Percentiles rank a stretch among this genome's conserved stretches.
These are phyloP conservation scores for Caenorhabditis sp. DNA, from an alignment of 2,888 invertebrate species.

Conservation along the genomic window DNA sequence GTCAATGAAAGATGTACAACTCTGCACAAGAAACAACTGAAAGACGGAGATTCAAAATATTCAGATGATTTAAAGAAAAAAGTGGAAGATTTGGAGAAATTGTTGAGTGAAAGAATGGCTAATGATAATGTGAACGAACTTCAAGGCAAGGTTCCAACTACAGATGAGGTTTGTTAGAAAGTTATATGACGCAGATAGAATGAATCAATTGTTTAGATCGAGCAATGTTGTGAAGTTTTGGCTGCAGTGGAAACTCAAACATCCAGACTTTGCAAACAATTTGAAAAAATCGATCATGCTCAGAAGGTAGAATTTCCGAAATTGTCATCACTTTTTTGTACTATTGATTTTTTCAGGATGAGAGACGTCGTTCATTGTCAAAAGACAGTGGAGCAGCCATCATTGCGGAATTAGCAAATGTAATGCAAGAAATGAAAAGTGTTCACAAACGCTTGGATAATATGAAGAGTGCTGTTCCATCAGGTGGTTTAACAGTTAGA, in stretches of 20 bases:
- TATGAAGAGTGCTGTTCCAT: slow-evolving; percentile 39
- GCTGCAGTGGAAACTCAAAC: slow-evolving; percentile 69
- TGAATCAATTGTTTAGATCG: slow-evolving; percentile 52
- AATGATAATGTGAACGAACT: slow-evolving; percentile 41
- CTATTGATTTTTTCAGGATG: slow-evolving; percentile 59
- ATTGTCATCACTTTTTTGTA: too few relatives aligned
- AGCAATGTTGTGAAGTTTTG: slow-evolving; percentile 66
- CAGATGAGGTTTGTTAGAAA: slow-evolving; percentile 54
- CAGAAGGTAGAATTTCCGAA: slow-evolving; percentile 54
- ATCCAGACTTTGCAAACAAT: slow-evolving; percentile 61
- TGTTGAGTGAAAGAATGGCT: slow-evolving; percentile 57
- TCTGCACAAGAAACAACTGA: slow-evolving; percentile 62
- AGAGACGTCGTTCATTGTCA: slow-evolving; percentile 65
- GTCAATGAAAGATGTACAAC: slow-evolving; percentile 65
- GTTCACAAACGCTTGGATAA: slow-evolving; percentile 60
- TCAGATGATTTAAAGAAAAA: slow-evolving; percentile 64
- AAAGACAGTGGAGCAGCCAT: slow-evolving; percentile 65
- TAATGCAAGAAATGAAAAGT: slow-evolving; percentile 67
- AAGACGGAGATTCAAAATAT: slow-evolving; percentile 36
- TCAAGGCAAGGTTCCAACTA: slow-evolving; percentile 56
- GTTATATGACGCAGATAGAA: background rate
- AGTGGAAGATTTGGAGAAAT: slow-evolving; percentile 63
- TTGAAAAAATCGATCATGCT: slow-evolving; percentile 66
- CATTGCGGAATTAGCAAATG: slow-evolving; percentile 64
- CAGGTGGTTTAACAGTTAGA: slow-evolving; percentile 12